Base-by-base conservation (phyloP, 1,140 invertebrate species). In the Halictus rubicundus region DNA sequence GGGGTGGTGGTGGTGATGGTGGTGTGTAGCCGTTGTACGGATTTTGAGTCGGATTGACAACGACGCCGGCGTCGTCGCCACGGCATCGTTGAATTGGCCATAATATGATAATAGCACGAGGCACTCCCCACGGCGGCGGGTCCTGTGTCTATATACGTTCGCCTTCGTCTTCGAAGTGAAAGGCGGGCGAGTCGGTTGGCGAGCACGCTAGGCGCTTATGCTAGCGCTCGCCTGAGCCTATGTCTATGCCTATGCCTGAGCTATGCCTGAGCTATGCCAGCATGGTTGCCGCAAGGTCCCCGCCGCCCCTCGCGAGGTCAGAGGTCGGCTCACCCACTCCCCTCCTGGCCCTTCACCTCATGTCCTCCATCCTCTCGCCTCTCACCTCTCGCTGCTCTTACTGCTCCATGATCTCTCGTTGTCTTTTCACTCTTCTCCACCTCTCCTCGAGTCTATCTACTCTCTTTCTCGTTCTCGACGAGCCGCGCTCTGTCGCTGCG, bases 271-370 rank as follows among this genome's bases (percentile, higher is more conserved):
- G 89, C 89, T 90, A 90, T 91, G 90, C 88, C 80, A 86, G 89
- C 87, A 77, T 74, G 65, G 65, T 77, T 80, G 70, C 87, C 87
- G 89, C 89, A 90, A 91, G 90, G 88, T 90, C 90, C 90, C 89
- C 91, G 87, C 87, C 88, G 90, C 89, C 89, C 89, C 88, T 87
- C 86, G 23, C 73, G 79, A 89, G 91, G 91, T 92, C 90, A 92
- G 81, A 89, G 92, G 92, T 92, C 90, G 90, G 87, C 90, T 92
- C 90, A 92, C 91, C 92, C 91, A 92, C 90, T 87, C 87, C 85
- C 82, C 80, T 82, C 85, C 88, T 88, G 82, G 83, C 84, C 88
- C 88, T 87, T 89, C 87, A 88, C 87, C 87, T 88, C 86, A 69
- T 79, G 83, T 72, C 78, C 81, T 57, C 73, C 72, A 75, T 68